Conservation (phyloP, 2,888 invertebrate genomes). For the Drosophila nr. medialis region DNA sequence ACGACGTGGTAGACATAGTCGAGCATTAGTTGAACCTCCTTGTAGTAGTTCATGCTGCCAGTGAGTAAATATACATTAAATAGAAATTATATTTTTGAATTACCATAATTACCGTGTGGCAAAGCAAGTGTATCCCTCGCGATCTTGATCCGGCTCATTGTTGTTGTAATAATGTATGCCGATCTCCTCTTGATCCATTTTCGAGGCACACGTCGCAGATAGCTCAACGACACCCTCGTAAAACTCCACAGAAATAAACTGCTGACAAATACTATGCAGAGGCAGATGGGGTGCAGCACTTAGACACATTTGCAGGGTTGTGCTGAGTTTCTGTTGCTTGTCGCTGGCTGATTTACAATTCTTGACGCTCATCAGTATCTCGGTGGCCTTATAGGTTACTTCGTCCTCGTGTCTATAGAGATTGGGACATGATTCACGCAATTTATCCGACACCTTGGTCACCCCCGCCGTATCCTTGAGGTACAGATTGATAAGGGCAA, state of each 20-base stretch:
- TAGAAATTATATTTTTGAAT: background rate
- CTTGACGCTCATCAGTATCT: conserved; percentile 93
- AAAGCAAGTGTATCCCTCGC: conserved; percentile 91
- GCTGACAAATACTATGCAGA: conserved; percentile 92
- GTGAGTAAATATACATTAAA: background rate
- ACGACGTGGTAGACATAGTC: conserved; percentile 86
- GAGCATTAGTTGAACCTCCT: conserved; percentile 92
- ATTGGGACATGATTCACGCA: conserved; percentile 96
- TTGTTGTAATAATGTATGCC: conserved; percentile 95
- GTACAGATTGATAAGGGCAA: conserved; percentile 95
- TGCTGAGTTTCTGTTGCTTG: conserved; percentile 90
- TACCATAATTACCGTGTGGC: conserved; percentile 85
- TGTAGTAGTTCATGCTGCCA: conserved; percentile 93
- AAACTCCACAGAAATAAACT: conserved; percentile 91
- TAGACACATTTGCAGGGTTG: conserved; percentile 94
- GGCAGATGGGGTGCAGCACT: conserved; percentile 95
- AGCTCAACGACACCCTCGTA: conserved; percentile 96
- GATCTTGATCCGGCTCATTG: conserved; percentile 92
- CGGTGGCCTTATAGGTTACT: conserved; percentile 97
- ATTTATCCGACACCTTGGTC: conserved; percentile 93
- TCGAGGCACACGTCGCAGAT: conserved; percentile 92
- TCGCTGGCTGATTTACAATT: conserved; percentile 90
- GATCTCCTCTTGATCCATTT: conserved; percentile 94
- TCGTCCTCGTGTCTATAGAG: conserved; percentile 98
- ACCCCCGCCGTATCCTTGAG: conserved; percentile 97